Percentiles rank a stretch among this genome's conserved stretches.
Conservation (phyloP, 1,140 invertebrate species). For the Pissodes strobi region DNA sequence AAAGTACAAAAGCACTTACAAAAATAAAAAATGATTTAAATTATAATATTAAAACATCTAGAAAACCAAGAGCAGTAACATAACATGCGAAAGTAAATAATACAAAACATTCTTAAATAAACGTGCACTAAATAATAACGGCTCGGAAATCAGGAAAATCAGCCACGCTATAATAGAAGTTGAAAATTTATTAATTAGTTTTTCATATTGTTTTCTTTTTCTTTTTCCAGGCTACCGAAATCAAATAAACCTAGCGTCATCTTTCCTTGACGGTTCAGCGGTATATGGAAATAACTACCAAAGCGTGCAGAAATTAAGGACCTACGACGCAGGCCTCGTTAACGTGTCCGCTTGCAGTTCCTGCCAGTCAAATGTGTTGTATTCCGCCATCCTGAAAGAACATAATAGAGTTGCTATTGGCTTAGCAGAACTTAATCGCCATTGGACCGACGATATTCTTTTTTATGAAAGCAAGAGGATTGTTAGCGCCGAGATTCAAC, state of each 20-base stretch:
- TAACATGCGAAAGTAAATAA: no score
- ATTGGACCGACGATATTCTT: constrained; percentile 83
- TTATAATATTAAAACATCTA: no score
- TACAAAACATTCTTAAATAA: no score
- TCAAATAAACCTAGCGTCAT: constrained; percentile 86
- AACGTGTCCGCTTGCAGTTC: constrained; percentile 65
- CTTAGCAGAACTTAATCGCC: constrained; percentile 73
- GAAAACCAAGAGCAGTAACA: no score
- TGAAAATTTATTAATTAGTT: neutral
- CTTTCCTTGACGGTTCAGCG: constrained; percentile 84
- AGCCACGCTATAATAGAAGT: no score
- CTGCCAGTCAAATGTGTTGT: constrained; percentile 59
- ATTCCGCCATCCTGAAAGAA: constrained; percentile 73
- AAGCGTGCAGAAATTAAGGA: constrained; percentile 68
- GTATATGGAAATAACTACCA: constrained; percentile 81
- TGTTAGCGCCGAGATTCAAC: constrained; percentile 79
- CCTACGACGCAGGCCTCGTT: constrained; percentile 75
- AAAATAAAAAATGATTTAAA: no score
- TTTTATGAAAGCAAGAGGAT: constrained; percentile 82
- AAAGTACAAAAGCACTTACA: no score
- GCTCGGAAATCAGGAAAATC: no score
- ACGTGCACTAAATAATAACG: no score
- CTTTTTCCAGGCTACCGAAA: constrained; percentile 66
- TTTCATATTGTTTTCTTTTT: neutral
- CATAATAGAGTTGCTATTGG: constrained; percentile 82